Evolutionary conservation across 2,113 vertebrate genomes (phyloP), one percentile per base, ranked within the genome.

Genomic region (Engystomops pustulosus): DNA sequence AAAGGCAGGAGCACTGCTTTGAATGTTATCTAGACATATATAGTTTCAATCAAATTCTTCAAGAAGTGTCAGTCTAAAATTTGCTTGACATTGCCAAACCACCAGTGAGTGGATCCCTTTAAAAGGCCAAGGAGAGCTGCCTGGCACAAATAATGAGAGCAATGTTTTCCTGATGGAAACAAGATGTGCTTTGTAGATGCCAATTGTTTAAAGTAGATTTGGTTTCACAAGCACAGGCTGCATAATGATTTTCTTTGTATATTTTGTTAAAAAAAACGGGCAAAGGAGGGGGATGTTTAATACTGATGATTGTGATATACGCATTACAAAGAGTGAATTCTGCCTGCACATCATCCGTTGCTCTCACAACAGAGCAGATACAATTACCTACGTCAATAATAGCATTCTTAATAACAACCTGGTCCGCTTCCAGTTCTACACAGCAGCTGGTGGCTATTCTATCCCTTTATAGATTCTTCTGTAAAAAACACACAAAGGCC

Each of bases 11-110:
- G 93, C 94, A 96, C 96, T 97, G 96, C 96, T 95, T 95, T 92
- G 85, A 87, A 92, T 86, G 93, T 95, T 97, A 97, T 97, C 96
- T 95, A 86, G 93, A 96, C 95, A 96, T 94, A 95, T 91, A 94
- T 87, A 93, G 93, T 93, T 93, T 93, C 93, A 95, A 94, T 94
- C 90, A 93, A 94, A 94, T 95, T 96, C 94, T 94, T 93, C 89
- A 91, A 94, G 94, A 95, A 91, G 92, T 93, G 93, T 95, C 91
- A 93, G 93, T 94, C 91, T 90, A 87, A 91, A 93, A 86, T 90
- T 91, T 91, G 90, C 90, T 91, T 93, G 91, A 92, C 90, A 87
- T 84, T 85, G 85, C 85, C 86, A 87, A 88, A 85, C 84, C 88
- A 81, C 87, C 4, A 4, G 89, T 89, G 85, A 91, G 87, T 65